Base-by-base conservation (phyloP, 2,888 invertebrate species). In the Erebia palarica region DNA sequence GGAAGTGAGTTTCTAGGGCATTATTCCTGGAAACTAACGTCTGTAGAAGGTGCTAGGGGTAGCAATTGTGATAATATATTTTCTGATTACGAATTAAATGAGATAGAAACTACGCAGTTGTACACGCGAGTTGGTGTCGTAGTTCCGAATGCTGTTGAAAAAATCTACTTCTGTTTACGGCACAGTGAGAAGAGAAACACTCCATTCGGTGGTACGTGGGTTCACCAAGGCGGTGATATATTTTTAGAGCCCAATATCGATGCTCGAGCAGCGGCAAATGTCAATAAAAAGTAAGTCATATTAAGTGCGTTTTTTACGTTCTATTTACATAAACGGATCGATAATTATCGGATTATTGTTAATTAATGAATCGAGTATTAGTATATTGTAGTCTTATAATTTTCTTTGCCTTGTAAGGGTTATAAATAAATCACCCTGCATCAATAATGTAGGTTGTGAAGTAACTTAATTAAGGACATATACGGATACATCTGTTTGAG, bases 181-280 rank as follows among this genome's bases (percentile, higher is more conserved):
- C 78, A 86, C 75, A 84, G 77, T 72, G 81, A 77, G 61, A 78
- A 76, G 76, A 84, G 81, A 72, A 86, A 81, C 74, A 79, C 75
- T 64, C 86, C 87, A 3, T 86, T 87, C 59, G 82, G 83, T 68
- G 88, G 87, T 9, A 82, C 81, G 72, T 94, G 94, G 94, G 82
- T 89, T 74, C 94, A 94, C 80, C 94, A 94, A 81, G 94, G 94
- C 53, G 79, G 79, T 51, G 81, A 89, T 59, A 76, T 94, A 80
- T 89, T 80, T 80, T 81, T 94, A 77, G 86, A 91, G 53, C 87
- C 86, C 4, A 79, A 77, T 75, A 80, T 77, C 57, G 84, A 84
- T 76, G 51, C 44, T 4, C 8, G 9, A n/a, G 42, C 36, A n/a
- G 16, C 14, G 13, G 53, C 16, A 16, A 65, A 55, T 55, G 11